Evolutionary conservation across 1,140 invertebrate species (phyloP).

Genomic region (Aphaenogaster rudis): DNA sequence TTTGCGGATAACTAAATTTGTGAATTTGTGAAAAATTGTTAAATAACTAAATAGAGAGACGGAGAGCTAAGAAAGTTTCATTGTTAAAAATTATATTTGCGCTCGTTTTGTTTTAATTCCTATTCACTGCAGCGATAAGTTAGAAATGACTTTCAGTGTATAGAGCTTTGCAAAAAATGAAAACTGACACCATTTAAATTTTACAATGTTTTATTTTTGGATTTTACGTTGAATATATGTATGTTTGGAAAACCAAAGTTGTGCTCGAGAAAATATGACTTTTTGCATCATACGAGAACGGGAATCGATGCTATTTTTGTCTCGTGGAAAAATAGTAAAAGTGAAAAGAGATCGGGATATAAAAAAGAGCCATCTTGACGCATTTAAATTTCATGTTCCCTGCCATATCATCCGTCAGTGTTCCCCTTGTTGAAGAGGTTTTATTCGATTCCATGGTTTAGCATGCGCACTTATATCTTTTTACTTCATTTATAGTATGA

Average conservation of each 20-base stretch:
- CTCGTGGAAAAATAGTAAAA: constrained; percentile 24
- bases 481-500: constrained; percentile 68
- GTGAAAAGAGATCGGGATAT: not conserved
- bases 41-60: not conserved
- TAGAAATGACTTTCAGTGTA: not conserved
- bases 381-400: constrained; percentile 28
- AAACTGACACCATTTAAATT: not conserved
- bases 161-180: not conserved
- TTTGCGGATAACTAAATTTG: not conserved
- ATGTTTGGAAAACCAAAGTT: not conserved
- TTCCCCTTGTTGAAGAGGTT: not conserved
- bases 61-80: not conserved
- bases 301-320: constrained; percentile 3
- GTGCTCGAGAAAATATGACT: constrained; percentile 8
- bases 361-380: not conserved
- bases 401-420: not conserved
- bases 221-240: constrained; percentile 1
- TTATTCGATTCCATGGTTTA: constrained; percentile 34
- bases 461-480: constrained; percentile 27
- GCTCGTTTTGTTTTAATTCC: not conserved
- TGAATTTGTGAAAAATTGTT: not conserved
- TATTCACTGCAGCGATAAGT: not conserved
- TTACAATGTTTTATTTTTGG: not conserved
- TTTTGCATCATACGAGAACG: not conserved
- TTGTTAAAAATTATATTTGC: not conserved